These are phyloP conservation scores for Telmatochromis bifrenatus DNA, from an alignment of 2,113 vertebrate genomes.

Conservation along the genomic window DNA sequence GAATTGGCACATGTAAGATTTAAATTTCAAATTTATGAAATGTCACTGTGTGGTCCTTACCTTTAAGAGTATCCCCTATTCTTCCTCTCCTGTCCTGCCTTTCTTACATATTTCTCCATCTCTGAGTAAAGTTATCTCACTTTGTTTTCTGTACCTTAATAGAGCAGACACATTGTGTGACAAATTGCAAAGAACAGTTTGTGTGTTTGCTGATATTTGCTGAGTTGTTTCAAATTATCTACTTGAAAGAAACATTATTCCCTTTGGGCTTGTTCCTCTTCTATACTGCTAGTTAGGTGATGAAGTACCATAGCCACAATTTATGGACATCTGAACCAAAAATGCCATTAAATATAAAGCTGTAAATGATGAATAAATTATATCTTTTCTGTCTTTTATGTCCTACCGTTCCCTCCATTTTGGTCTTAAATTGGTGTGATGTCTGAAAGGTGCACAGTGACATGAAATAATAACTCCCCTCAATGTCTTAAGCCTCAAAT, in stretches of 20 bases:
- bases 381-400: not conserved
- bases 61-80: not conserved
- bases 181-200: not conserved
- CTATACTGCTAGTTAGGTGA: not conserved
- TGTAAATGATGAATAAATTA: not conserved
- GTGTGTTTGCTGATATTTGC: not conserved
- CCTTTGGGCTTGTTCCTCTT: not conserved
- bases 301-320: not conserved
- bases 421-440: not conserved
- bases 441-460: not conserved
- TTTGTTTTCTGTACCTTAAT: not conserved
- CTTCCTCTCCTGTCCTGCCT: not conserved
- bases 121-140: not conserved
- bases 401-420: not conserved
- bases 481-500: not conserved
- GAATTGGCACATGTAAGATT: not conserved
- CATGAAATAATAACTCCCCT: not conserved
- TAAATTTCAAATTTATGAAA: not conserved
- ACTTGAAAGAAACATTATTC: not conserved
- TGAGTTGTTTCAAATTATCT: not conserved
- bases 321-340: not conserved
- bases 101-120: not conserved
- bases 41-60: not conserved
- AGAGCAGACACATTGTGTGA: not conserved
- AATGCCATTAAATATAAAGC: not conserved